Evolutionary conservation across 37 sponge, comb jelly and placozoan genomes (phyloP).

Genomic region (Oopsacas minuta): DNA sequence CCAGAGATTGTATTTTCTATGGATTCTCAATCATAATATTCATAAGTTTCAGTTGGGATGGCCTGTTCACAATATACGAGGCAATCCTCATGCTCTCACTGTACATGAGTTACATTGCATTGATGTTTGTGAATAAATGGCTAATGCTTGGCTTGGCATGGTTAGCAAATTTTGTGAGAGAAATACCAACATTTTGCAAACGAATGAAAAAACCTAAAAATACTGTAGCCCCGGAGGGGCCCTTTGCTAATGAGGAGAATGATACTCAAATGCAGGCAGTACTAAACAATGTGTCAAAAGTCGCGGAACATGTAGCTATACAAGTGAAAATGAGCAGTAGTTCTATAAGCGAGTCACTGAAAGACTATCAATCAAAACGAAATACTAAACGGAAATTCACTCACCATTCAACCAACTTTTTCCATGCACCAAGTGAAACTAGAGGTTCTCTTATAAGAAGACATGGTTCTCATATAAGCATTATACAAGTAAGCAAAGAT

Average conservation of each 20-base stretch:
- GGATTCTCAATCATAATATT: constrained; percentile 42
- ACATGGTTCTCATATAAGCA: neutral
- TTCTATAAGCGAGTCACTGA: constrained; percentile 7
- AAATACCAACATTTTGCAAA: neutral
- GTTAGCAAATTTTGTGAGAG: neutral
- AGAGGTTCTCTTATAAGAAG: neutral
- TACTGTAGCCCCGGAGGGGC: neutral
- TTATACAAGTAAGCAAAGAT: neutral
- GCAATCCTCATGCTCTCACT: constrained; percentile 41
- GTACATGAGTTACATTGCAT: constrained; percentile 45
- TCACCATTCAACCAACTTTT: neutral
- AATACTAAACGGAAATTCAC: neutral
- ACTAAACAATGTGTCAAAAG: constrained; percentile 1
- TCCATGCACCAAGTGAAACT: neutral
- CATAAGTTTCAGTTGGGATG: constrained; percentile 61
- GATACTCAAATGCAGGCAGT: neutral
- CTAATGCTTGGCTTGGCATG: neutral
- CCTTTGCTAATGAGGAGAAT: neutral
- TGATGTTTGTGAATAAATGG: constrained; percentile 53
- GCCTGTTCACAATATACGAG: constrained; percentile 47
- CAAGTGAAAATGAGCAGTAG: neutral
- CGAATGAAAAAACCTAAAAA: neutral
- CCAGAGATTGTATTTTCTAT: constrained; percentile 58
- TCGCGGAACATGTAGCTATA: neutral
- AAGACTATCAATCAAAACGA: neutral